Evolutionary conservation across 2,113 vertebrate species (phyloP).

Genomic region (Odobenus rosmarus): DNA sequence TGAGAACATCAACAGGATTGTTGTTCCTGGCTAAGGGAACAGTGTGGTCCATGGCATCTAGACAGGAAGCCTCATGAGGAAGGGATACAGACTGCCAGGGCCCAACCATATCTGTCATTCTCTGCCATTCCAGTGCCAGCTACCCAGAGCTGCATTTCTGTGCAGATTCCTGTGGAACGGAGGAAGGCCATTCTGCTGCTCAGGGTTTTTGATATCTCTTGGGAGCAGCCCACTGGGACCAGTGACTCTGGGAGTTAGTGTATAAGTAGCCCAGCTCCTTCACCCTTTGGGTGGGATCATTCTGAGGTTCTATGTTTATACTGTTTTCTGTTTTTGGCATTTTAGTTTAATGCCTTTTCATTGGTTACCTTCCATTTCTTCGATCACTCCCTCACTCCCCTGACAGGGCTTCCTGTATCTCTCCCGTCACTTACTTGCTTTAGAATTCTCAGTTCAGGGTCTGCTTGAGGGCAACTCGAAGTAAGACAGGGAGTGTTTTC

Average conservation of each 20-base stretch:
- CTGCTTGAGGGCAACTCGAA: not conserved
- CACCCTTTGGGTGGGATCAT: not conserved
- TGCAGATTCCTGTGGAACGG: not conserved
- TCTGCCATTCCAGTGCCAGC: not conserved
- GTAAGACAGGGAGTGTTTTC: not conserved
- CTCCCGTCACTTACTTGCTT: not conserved
- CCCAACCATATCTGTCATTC: fast-evolving
- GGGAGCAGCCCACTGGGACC: not conserved
- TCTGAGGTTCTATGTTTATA: not conserved
- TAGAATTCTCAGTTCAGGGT: not conserved
- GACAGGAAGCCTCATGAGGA: not conserved
- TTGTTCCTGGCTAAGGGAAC: not conserved
- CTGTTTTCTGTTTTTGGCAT: not conserved
- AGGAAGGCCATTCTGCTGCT: not conserved
- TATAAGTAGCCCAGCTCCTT: not conserved
- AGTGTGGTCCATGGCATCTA: not conserved
- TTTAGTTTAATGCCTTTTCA: not conserved
- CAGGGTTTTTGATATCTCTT: not conserved
- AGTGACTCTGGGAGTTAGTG: not conserved
- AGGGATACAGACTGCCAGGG: not conserved
- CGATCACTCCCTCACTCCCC: not conserved
- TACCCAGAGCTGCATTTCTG: not conserved
- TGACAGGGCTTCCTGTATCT: not conserved
- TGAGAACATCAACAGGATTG: not conserved
- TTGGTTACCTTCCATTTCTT: not conserved